Percentiles rank a stretch among this genome's conserved stretches.
Conservation (phyloP, 2,113 vertebrate genomes). For the Canis aureus region DNA sequence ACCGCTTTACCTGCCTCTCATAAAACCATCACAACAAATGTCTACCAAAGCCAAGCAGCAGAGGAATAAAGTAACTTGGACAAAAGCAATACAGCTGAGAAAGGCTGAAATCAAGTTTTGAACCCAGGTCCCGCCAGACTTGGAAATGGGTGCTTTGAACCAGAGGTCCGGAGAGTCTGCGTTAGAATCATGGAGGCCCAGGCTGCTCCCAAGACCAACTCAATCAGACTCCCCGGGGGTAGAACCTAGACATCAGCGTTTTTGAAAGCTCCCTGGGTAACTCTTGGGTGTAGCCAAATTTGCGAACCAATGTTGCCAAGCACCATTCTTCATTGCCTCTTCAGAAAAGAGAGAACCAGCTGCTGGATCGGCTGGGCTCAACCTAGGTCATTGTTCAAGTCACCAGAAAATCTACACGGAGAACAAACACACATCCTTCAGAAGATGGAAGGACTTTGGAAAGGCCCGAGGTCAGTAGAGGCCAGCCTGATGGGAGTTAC, state of each 20-base stretch:
- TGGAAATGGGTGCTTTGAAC: neutral
- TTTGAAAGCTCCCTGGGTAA: neutral
- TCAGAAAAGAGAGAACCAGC: neutral
- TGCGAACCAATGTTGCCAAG: neutral
- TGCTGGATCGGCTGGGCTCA: neutral
- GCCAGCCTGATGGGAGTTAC: neutral
- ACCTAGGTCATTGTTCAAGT: neutral
- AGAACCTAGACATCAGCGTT: neutral
- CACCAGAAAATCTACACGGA: slow-evolving; percentile 9
- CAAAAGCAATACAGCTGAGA: slow-evolving; percentile 35
- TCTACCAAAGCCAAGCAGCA: neutral
- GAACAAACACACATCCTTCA: slow-evolving; percentile 11
- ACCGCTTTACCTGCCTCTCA: neutral
- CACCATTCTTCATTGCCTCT: neutral
- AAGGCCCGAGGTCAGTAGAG: slow-evolving; percentile 33
- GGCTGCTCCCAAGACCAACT: neutral
- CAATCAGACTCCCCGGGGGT: neutral
- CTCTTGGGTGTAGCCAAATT: neutral
- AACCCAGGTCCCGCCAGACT: slow-evolving; percentile 16
- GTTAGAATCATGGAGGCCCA: neutral
- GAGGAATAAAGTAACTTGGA: neutral
- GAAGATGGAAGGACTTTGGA: slow-evolving; percentile 22
- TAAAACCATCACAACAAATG: neutral
- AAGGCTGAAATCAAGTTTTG: neutral
- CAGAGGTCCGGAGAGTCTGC: neutral